Base-by-base conservation (phyloP, 1,140 invertebrate genomes). In the Euwallacea similis region DNA sequence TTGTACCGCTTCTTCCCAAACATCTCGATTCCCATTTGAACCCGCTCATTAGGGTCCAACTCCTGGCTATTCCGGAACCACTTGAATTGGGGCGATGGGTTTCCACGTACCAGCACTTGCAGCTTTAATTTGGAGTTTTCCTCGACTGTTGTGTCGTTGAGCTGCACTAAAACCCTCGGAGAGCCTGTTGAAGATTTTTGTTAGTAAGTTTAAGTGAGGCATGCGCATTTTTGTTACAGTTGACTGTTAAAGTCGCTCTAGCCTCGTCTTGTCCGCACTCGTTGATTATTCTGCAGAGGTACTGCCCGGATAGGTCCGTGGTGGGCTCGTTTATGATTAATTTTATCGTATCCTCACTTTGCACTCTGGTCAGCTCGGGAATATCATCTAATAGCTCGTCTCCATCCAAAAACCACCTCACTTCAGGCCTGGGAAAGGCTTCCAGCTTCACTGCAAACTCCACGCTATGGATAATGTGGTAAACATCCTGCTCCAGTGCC, bases 61-160 rank as follows among this genome's bases (percentile, higher is more conserved):
- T 72, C 70, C 47, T 72, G 70, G 13, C 41, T 55, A 16, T 67
- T 72, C 8, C 70, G 16, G 64, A 66, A 72, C 70, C 70, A 72
- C 42, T 72, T 72, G 41, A 72, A 72, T 3, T 16, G 16, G 2
- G 70, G 70, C 21, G 70, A 7, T 0, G 70, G 70, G 50, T 44
- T 66, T 10, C 70, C 63, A 6, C 70, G 50, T 8, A 65, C 61
- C 7, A 72, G 50, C 8, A 72, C 46, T 56, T 60, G 56, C 47
- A 72, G 11, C 11, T 7, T 60, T 7, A 72, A 7, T 21, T 15
- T 62, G 16, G n/a, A 41, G 16, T 2, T 7, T 63, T 72, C 70
- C 6, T 66, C 64, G 9, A 72, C 47, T 16, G 63, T 72, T 7
- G 11, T 9, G n/a, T 72, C 70, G 70, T 67, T 66, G 7, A 72